Evolutionary conservation across 1,140 invertebrate genomes (phyloP).

Genomic region (Apis laboriosa): DNA sequence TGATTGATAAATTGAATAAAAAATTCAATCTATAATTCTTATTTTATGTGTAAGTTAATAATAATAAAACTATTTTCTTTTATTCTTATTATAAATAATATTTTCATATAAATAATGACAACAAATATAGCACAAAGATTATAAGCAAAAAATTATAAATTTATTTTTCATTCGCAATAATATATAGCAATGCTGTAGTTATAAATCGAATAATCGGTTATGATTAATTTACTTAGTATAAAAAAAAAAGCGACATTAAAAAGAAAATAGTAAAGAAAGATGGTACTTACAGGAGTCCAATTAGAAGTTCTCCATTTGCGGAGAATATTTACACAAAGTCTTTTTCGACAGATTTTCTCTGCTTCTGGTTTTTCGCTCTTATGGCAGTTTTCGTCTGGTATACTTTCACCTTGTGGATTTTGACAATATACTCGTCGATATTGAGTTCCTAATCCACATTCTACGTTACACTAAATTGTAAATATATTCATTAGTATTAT

Average conservation of each 20-base stretch:
- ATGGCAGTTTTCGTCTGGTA: constrained; percentile 78
- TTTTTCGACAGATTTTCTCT: constrained; percentile 69
- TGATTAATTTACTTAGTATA: not conserved
- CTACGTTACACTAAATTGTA: constrained; percentile 72
- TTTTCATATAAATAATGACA: not conserved
- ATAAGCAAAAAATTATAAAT: not conserved
- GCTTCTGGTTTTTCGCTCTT: constrained; percentile 72
- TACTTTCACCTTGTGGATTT: constrained; percentile 74
- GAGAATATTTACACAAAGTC: constrained; percentile 72
- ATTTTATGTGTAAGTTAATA: not conserved
- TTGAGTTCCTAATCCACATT: constrained; percentile 84
- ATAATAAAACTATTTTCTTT: not conserved
- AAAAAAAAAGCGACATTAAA: not conserved
- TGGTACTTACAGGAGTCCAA: constrained; percentile 72
- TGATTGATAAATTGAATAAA: not conserved
- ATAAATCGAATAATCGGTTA: not conserved
- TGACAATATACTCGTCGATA: constrained; percentile 83
- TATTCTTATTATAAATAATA: not conserved
- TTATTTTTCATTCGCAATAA: not conserved
- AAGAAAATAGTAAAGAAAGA: not conserved
- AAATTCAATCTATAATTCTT: not conserved
- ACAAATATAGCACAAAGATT: not conserved
- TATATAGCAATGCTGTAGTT: not conserved
- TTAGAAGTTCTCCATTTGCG: constrained; percentile 73
- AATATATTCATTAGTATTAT: not conserved